These are phyloP conservation scores for Camelus dromedarius DNA, from an alignment of 2,113 vertebrate species.

Conservation along the genomic window DNA sequence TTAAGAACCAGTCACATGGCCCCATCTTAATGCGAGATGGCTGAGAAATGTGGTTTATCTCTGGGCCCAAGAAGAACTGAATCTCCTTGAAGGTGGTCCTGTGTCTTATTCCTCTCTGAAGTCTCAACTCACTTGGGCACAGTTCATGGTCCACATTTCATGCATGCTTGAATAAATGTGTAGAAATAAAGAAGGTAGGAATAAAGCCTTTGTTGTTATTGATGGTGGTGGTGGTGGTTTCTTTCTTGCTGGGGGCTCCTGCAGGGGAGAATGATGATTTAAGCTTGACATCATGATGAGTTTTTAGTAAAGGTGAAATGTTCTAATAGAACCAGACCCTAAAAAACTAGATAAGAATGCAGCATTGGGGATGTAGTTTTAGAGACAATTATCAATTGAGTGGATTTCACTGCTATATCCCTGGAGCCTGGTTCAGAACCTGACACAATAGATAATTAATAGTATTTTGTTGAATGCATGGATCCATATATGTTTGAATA, in stretches of 20 bases:
- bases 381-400: neutral
- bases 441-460: neutral
- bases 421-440: neutral
- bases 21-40: neutral
- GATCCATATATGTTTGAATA: neutral
- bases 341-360: neutral
- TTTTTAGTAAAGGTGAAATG: constrained; percentile 33
- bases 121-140: neutral
- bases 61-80: neutral
- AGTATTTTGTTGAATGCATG: neutral
- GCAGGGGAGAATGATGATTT: neutral
- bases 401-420: neutral
- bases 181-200: constrained; percentile 5
- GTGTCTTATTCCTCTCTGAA: constrained; percentile 14
- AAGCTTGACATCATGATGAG: constrained; percentile 10
- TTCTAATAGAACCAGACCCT: neutral
- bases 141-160: neutral
- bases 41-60: neutral
- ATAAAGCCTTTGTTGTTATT: neutral
- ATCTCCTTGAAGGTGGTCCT: neutral
- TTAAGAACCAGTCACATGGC: neutral
- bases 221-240: neutral
- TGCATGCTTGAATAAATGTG: neutral
- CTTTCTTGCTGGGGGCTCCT: neutral
- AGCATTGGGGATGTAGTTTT: neutral